Percentiles rank a stretch among this genome's conserved stretches.
phyloP scores from a whole-genome alignment of 2,797 vertebrate genomes.

The Eurystomus glaucurus region DNA sequence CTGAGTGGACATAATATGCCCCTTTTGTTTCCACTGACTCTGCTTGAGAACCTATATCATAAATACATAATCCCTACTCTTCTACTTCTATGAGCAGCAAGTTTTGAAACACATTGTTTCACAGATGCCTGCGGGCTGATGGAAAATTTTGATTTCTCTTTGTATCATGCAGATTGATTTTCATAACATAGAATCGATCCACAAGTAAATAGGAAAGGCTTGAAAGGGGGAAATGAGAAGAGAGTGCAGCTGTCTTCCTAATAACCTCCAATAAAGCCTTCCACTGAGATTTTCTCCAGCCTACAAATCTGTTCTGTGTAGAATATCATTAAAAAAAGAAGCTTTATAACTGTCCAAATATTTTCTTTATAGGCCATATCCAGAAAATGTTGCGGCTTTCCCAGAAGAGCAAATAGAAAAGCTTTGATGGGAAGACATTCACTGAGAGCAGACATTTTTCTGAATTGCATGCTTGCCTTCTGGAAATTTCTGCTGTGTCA shows the following conservation, averaged over 20 bases:
- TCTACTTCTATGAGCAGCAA: background rate
- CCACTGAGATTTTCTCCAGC: background rate
- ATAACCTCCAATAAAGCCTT: background rate
- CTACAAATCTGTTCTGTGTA: background rate
- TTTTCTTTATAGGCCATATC: background rate
- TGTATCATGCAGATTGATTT: background rate
- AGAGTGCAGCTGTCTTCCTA: background rate
- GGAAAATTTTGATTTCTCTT: background rate
- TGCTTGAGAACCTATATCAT: background rate
- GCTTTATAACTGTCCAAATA: background rate
- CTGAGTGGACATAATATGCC: rapidly evolving
- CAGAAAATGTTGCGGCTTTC: background rate
- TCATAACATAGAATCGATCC: background rate
- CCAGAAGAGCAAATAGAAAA: background rate
- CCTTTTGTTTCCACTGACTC: background rate
- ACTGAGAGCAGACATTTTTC: background rate
- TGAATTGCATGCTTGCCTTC: background rate
- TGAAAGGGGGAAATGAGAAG: background rate
- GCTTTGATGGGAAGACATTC: background rate
- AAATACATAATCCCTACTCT: background rate
- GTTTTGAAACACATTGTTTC: background rate
- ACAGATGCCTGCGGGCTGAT: background rate
- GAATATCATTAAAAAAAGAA: background rate
- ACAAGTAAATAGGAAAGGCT: background rate
- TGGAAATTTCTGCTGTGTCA: background rate